phyloP scores from a whole-genome alignment of 1,140 invertebrate genomes.

The Papilio dardanus region DNA sequence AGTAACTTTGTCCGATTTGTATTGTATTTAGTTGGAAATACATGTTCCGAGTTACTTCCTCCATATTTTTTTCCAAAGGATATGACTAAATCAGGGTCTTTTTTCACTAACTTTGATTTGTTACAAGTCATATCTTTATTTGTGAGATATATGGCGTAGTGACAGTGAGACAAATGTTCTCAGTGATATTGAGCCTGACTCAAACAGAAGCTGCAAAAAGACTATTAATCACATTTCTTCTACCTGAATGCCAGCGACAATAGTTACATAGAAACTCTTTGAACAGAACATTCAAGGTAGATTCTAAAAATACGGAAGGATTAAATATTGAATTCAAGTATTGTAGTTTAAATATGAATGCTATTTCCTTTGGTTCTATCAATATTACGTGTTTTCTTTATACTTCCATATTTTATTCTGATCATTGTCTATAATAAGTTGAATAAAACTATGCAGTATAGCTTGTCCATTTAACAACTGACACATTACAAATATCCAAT shows the following conservation, averaged over 20 bases:
- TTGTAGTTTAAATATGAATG: neutral
- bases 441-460: too few species aligned
- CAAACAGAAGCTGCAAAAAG: slow-evolving; percentile 26
- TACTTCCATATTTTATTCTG: neutral
- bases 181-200: slow-evolving; percentile 14
- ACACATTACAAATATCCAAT: too few species aligned
- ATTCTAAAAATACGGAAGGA: neutral
- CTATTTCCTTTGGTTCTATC: neutral
- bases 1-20: too few species aligned
- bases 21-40: neutral
- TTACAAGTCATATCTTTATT: slow-evolving; percentile 20
- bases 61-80: neutral
- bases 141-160: slow-evolving; percentile 9
- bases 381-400: neutral
- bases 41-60: neutral
- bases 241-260: slow-evolving; percentile 18
- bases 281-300: neutral
- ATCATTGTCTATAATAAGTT: neutral
- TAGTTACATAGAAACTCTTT: neutral
- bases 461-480: too few species aligned
- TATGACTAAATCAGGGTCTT: neutral
- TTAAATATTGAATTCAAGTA: neutral
- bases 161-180: slow-evolving; percentile 23
- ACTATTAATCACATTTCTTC: slow-evolving; percentile 20
- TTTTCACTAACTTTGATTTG: slow-evolving; percentile 1